Percentiles rank a stretch among this genome's conserved stretches.
Evolutionary conservation across 2,113 vertebrate species (phyloP).

Genomic region (Vicugna pacos): DNA sequence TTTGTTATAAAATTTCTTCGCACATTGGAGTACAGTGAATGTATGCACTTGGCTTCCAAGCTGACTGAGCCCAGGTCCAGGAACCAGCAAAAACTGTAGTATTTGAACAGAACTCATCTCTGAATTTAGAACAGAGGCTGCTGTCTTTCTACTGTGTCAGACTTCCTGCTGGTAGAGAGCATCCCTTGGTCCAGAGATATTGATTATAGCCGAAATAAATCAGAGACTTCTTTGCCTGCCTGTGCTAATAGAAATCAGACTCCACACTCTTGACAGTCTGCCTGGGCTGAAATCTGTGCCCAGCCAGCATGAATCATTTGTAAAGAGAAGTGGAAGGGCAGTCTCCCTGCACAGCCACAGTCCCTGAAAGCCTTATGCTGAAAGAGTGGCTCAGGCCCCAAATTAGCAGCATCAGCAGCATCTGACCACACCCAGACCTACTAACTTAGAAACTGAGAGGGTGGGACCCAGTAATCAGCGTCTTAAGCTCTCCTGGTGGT

Average conservation of each 20-base stretch:
- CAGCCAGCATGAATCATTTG: conserved; percentile 46
- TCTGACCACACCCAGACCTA: neutral
- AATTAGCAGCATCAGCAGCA: neutral
- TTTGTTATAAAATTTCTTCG: neutral
- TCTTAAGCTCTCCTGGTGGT: neutral
- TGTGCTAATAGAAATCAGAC: conserved; percentile 65
- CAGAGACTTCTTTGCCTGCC: conserved; percentile 63
- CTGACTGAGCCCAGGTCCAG: neutral
- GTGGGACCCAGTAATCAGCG: neutral
- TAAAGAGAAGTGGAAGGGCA: conserved; percentile 41
- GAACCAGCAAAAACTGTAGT: neutral
- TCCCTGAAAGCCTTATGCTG: neutral
- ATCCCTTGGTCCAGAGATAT: conserved; percentile 60
- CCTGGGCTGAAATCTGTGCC: neutral
- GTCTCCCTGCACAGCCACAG: neutral
- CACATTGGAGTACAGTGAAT: neutral
- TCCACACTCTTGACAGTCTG: conserved; percentile 58
- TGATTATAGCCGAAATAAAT: conserved; percentile 74
- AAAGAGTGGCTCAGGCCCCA: neutral
- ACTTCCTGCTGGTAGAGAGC: conserved; percentile 58
- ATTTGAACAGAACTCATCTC: conserved; percentile 11
- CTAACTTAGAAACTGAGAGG: neutral
- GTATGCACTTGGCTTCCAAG: neutral
- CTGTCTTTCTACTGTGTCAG: conserved; percentile 39
- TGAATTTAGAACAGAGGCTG: conserved; percentile 60